phyloP scores from a whole-genome alignment of 2,888 invertebrate genomes.

The Ophion ellenae region DNA sequence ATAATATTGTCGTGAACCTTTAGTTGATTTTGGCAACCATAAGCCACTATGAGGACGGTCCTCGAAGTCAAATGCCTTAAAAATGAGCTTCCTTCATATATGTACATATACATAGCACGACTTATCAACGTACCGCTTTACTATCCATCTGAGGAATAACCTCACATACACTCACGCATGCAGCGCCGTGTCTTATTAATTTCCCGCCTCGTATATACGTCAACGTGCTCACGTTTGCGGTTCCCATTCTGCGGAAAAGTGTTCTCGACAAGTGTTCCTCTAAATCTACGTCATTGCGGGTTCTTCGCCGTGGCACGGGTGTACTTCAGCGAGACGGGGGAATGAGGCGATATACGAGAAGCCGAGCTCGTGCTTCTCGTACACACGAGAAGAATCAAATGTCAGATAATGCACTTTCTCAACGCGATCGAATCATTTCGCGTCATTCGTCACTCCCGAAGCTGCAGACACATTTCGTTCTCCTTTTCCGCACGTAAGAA shows the following conservation, averaged over 20 bases:
- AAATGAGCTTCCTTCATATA: too few species aligned
- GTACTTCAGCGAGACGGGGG: too few species aligned
- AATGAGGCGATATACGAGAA: too few species aligned
- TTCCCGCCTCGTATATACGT: slow-evolving; percentile 43
- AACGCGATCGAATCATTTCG: background rate
- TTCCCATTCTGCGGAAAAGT: slow-evolving; percentile 13
- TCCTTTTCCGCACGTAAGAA: background rate
- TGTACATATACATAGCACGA: too few species aligned
- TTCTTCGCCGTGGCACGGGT: background rate
- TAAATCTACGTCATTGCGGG: slow-evolving; percentile 2
- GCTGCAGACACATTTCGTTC: background rate
- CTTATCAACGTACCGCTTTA: too few species aligned
- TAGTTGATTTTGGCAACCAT: too few species aligned
- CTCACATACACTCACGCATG: slow-evolving; percentile 23
- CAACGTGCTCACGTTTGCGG: slow-evolving; percentile 37
- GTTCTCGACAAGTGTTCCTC: slow-evolving; percentile 4
- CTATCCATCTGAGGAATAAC: slow-evolving; percentile 21
- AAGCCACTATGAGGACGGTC: too few species aligned
- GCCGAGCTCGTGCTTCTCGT: background rate
- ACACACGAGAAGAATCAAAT: background rate
- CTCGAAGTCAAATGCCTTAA: too few species aligned
- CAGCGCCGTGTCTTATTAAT: slow-evolving; percentile 58
- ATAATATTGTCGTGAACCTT: too few species aligned
- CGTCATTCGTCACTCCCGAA: background rate
- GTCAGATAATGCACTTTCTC: background rate